Percentiles rank a stretch among this genome's conserved stretches.
Conservation (phyloP, 1,140 invertebrate genomes). For the Popillia japonica region DNA sequence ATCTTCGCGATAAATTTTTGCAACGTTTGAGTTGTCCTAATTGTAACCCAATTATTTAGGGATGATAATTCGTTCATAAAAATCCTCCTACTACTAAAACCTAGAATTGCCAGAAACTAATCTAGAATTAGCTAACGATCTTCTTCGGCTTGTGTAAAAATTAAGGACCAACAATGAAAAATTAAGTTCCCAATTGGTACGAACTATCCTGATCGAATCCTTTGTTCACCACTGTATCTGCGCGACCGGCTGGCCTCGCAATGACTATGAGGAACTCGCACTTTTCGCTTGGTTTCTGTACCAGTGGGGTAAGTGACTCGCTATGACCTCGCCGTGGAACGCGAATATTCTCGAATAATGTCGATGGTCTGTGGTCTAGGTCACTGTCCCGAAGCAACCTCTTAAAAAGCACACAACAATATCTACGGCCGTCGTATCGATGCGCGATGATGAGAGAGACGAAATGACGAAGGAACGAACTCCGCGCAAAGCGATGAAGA, state of each 20-base stretch:
- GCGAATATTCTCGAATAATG: constrained; percentile 50
- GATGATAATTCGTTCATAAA: no score
- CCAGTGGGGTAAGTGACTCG: constrained; percentile 57
- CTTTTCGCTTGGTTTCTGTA: constrained; percentile 54
- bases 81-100: no score
- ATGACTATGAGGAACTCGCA: constrained; percentile 46
- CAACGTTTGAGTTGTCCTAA: no score
- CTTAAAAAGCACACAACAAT: constrained; percentile 41
- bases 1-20: no score
- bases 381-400: constrained; percentile 56
- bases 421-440: background rate
- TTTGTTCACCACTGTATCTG: background rate
- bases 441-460: background rate
- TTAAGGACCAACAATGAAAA: background rate
- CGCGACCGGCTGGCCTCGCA: constrained; percentile 11
- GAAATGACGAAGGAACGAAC: background rate
- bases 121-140: no score
- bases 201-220: background rate
- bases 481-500: background rate
- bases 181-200: background rate
- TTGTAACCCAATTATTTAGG: no score
- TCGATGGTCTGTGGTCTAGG: constrained; percentile 47
- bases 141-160: no score
- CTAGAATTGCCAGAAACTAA: no score
- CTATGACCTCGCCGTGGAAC: constrained; percentile 52